Evolutionary conservation across 2,888 invertebrate genomes (phyloP).

Genomic region (Oligia fasciuncula): DNA sequence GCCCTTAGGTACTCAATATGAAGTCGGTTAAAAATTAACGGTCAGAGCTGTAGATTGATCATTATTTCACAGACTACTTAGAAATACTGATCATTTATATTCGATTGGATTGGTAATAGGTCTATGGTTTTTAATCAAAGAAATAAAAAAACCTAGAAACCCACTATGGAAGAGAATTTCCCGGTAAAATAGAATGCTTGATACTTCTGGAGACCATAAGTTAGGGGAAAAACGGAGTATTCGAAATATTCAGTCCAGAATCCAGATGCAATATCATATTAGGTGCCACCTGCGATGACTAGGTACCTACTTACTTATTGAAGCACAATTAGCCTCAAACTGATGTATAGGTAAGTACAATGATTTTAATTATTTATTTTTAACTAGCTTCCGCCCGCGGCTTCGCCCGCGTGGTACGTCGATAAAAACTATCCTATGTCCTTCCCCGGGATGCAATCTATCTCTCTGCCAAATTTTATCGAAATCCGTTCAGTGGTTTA

Average conservation of each 20-base stretch:
- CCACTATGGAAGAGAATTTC: background rate
- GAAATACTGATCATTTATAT: too few relatives aligned
- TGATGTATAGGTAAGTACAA: background rate
- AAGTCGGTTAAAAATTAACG: too few relatives aligned
- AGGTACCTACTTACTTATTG: background rate
- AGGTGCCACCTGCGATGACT: background rate
- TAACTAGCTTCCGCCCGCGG: too few relatives aligned
- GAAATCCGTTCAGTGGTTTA: too few relatives aligned
- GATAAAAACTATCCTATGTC: too few relatives aligned
- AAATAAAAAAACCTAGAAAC: background rate
- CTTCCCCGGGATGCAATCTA: too few relatives aligned
- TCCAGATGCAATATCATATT: background rate
- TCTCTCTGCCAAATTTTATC: too few relatives aligned
- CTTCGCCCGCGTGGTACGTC: too few relatives aligned
- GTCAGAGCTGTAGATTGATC: too few relatives aligned
- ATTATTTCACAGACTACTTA: too few relatives aligned
- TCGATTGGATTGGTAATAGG: background rate
- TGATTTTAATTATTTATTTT: background rate
- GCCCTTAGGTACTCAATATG: too few relatives aligned
- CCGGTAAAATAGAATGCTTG: background rate
- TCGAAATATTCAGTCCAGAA: background rate
- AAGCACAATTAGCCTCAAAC: background rate
- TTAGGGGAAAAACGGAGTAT: background rate
- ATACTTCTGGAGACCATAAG: background rate
- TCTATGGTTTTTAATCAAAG: too few relatives aligned